Base-by-base conservation (phyloP, 2,888 invertebrate genomes). In the Aproaerema taeniolella region DNA sequence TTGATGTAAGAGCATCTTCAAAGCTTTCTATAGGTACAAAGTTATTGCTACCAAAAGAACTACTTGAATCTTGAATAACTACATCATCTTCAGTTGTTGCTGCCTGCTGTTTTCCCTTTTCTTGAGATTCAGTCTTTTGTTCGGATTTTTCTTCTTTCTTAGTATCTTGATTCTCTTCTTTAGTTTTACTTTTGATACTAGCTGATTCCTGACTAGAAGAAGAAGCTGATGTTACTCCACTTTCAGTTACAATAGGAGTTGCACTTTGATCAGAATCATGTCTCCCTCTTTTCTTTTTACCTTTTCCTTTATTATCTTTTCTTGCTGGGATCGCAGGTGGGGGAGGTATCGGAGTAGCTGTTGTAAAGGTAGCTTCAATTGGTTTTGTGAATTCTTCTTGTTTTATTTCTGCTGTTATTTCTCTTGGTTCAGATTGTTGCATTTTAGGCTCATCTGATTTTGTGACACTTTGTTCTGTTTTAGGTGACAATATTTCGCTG, bases 1-100 rank as follows among this genome's bases (percentile, higher is more conserved):
- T 85, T 1, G 85, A 79, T 9, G 78, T 80, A 47, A 86, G 51
- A 0, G 85, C 85, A 24, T 85, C 86, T 63, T 85, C 86, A 50
- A 86, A 83, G 44, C 74, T 67, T 44, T 83, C 85, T 16, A 85
- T 83, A 0, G 79, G 74, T 39, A 79, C 76, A 49, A 67, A 82
- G n/a, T n/a, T n/a, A n/a, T n/a, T n/a, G n/a, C n/a, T n/a, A n/a
- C n/a, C n/a, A n/a, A n/a, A n/a, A n/a, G n/a, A n/a, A n/a, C n/a
- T n/a, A n/a, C n/a, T n/a, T n/a, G n/a, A n/a, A n/a, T n/a, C n/a
- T n/a, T n/a, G n/a, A n/a, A n/a, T n/a, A n/a, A n/a, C n/a, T n/a
- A n/a, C 20, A n/a, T 47, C 37, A 15, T 45, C 33, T 30, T 47
- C 42, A 10, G 31, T 26, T 2, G 31, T 30, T 25, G 41, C 49